These are phyloP conservation scores for Alouatta palliata DNA, from an alignment of 2,113 vertebrate species.

Conservation along the genomic window DNA sequence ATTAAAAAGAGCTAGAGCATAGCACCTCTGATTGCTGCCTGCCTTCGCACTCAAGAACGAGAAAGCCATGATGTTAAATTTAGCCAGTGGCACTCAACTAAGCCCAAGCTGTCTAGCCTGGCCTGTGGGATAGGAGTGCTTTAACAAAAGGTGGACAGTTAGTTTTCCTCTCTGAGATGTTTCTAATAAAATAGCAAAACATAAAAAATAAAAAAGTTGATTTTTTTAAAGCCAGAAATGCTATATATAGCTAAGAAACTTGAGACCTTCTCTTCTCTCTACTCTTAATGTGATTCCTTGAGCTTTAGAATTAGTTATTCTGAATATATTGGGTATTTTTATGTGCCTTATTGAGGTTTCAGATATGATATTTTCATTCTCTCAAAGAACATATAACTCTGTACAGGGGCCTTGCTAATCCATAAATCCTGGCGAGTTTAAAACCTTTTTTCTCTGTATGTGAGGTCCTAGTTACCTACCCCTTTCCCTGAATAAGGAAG, in stretches of 20 bases:
- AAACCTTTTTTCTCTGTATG: background rate
- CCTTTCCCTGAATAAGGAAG: constrained; percentile 42
- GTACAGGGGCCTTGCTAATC: background rate
- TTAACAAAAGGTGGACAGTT: constrained; percentile 38
- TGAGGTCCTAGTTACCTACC: background rate
- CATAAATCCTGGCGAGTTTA: background rate
- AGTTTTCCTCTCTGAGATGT: constrained; percentile 56
- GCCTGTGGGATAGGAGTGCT: constrained; percentile 60
- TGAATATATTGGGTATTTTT: background rate
- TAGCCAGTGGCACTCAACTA: constrained; percentile 50
- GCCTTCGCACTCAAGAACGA: constrained; percentile 66
- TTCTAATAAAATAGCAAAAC: background rate
- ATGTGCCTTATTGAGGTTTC: background rate
- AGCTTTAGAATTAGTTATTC: background rate
- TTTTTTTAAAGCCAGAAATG: background rate
- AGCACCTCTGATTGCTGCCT: constrained; percentile 64
- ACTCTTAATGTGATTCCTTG: background rate
- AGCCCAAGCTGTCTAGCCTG: constrained; percentile 9
- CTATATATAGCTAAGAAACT: background rate
- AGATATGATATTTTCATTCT: background rate
- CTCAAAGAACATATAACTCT: background rate
- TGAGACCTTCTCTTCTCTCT: background rate
- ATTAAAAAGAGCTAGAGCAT: constrained; percentile 78
- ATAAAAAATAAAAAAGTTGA: too few species aligned
- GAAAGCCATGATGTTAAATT: constrained; percentile 74